Evolutionary conservation across 2,888 invertebrate genomes (phyloP).

Genomic region (Teleogryllus oceanicus): DNA sequence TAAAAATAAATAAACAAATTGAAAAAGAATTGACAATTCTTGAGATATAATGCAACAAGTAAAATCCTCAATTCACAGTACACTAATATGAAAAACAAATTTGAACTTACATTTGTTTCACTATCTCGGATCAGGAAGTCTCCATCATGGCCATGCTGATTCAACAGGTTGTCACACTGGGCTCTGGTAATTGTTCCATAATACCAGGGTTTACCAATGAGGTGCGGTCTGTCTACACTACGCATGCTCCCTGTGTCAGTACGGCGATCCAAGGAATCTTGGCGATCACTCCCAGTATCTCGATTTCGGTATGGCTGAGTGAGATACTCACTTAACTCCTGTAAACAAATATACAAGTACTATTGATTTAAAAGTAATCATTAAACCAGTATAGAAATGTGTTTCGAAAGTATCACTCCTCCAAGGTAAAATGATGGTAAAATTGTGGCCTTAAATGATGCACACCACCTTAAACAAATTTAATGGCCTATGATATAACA

Average conservation of each 20-base stretch:
- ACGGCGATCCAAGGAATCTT: constrained; percentile 54
- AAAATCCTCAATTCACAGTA: not conserved
- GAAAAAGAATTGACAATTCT: too few relatives aligned
- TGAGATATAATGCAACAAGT: too few relatives aligned
- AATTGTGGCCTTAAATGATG: too few relatives aligned
- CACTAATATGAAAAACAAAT: not conserved
- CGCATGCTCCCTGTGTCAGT: constrained; percentile 45
- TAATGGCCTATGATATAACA: too few relatives aligned
- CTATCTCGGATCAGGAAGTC: constrained; percentile 98
- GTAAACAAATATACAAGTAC: constrained; percentile 27
- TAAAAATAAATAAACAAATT: too few relatives aligned
- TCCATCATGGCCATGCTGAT: constrained; percentile 93
- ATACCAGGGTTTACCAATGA: constrained; percentile 90
- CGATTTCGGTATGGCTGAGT: constrained; percentile 74
- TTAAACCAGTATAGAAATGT: too few relatives aligned
- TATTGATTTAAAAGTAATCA: too few relatives aligned
- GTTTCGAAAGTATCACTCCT: too few relatives aligned
- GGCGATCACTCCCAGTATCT: constrained; percentile 48
- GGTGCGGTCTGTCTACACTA: constrained; percentile 60
- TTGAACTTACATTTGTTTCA: constrained; percentile 89
- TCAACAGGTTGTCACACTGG: constrained; percentile 93
- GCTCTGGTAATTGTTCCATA: constrained; percentile 93
- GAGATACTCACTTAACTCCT: constrained; percentile 86
- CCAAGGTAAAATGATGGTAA: too few relatives aligned
- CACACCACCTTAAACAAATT: too few relatives aligned